Evolutionary conservation across 2,113 vertebrate species (phyloP), one percentile per base, ranked within the genome.

Genomic region (Nyctibius bracteatus): DNA sequence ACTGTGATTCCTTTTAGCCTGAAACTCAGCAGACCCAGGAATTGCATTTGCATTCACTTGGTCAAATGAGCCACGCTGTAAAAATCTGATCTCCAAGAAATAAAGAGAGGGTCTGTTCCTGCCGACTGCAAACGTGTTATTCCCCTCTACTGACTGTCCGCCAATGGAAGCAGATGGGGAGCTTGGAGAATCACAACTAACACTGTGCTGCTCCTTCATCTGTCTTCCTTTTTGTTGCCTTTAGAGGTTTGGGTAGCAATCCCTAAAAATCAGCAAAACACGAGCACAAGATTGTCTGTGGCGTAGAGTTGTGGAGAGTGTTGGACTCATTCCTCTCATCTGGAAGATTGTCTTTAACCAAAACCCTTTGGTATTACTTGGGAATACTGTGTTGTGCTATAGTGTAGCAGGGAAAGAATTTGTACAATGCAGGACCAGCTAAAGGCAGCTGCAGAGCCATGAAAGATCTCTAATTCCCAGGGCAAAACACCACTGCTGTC

Each of bases 1-100:
- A 94, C 74, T 77, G 77, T 58, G 86, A 95, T 92, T 85, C 90
- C 81, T 94, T 95, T 92, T 54, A 81, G 52, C 57, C 52, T 59
- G 65, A 79, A 90, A 91, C 2, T 10, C 16, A 0, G 39, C 85
- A 75, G 67, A 79, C 73, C n/a, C 71, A 33, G 49, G 85, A 91
- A 88, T 2, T 46, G 57, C 66, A 70, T 86, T 87, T 93, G 71
- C 0, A 0, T 85, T 91, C 61, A 7, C 23, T 46, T 82, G 62
- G 70, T 80, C 70, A 90, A 91, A 92, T 85, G 30, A 95, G 37
- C 58, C 27, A 15, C 15, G 39, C 35, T 92, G 55, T 39, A 86
- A 92, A 92, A 90, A 77, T 61, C 33, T 49, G 31, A 90, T 52
- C 65, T 88, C 49, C 24, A 55, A 77, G 67, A 90, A 75, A 54